A percentile compares a stretch with the other conserved stretches of the same genome.
These are phyloP conservation scores for Mallotus villosus DNA, from an alignment of 2,797 vertebrate species.

Conservation along the genomic window DNA sequence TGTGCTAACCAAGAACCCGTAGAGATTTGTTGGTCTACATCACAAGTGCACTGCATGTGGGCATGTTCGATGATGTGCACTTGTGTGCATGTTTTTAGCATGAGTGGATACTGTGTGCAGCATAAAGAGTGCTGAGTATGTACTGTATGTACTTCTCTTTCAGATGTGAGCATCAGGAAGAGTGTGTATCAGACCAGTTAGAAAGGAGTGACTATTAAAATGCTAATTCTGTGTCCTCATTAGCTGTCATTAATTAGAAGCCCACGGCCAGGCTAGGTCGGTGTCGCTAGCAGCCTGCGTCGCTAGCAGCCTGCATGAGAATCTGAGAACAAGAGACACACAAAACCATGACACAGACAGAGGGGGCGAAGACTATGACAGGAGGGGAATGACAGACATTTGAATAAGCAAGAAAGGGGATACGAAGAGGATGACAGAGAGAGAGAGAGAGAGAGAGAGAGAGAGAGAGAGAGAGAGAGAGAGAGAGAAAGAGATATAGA, in stretches of 20 bases:
- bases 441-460: neutral
- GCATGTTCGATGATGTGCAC: too few relatives aligned
- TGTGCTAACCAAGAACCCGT: too few relatives aligned
- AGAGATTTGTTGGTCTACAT: too few relatives aligned
- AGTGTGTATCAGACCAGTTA: too few relatives aligned
- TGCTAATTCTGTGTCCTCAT: conserved; percentile 48
- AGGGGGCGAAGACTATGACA: neutral
- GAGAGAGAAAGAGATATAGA: conserved; percentile 2
- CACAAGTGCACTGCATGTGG: too few relatives aligned
- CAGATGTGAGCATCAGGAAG: too few relatives aligned
- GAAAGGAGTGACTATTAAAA: conserved; percentile 40
- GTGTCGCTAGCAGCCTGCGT: conserved; percentile 16
- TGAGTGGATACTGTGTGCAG: too few relatives aligned
- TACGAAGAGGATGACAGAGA: conserved; percentile 5
- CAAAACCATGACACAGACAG: conserved; percentile 16
- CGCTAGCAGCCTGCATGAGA: conserved; percentile 27
- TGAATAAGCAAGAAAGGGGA: neutral
- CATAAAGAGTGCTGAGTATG: too few relatives aligned
- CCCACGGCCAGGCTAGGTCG: conserved; percentile 27
- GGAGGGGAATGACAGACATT: neutral
- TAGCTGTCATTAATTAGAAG: conserved; percentile 53
- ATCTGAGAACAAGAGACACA: conserved; percentile 30
- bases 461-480: neutral
- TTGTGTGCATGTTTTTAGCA: too few relatives aligned
- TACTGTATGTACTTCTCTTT: too few relatives aligned